Base-by-base conservation (phyloP, 1,140 invertebrate genomes). In the Drosophila trapezifrons region DNA sequence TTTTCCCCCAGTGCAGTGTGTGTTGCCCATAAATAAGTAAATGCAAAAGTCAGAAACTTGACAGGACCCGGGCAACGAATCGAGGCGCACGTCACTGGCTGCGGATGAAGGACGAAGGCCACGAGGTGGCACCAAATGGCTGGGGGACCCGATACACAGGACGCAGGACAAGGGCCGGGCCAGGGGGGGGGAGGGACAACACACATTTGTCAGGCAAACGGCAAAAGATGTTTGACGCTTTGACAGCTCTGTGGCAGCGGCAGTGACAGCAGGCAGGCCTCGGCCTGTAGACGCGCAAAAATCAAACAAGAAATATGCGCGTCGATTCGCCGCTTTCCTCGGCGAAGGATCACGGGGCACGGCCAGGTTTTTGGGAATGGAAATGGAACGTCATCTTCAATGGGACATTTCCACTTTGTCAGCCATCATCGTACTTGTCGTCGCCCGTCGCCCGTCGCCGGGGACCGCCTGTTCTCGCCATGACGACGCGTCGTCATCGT, bases 391-490 rank as follows among this genome's bases (percentile, higher is more conserved):
- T 85, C 78, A 77, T 64, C 56, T 79, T 89, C 84, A 86, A 82
- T 83, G 71, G 79, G 71, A 86, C 79, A 89, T 86, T 86, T 86
- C 78, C 79, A 87, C 76, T 83, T 87, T 86, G 82, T 87, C 82
- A 86, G 83, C 73, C 78, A 80, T 65, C 73, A 62, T 73, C 56
- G 67, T 72, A 49, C 69, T 58, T 71, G 69, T 72, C 69, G 69
- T 58, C 52, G 66, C 8, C 22, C 15, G 3, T 3, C 27, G 27
- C 25, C 66, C 45, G 54, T 60, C 67, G 45, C 51, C 67, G 40
- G 74, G 72, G 73, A 57, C 49, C 1, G 15, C 27, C 56, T 67
- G 37, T 59, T 43, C 71, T 66, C 71, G 65, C 66, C 73, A 66
- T 83, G 75, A 75, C 63, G 57, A 70, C 71, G 49, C 49, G 3